Conservation (phyloP, 1,140 invertebrate genomes). For the Zaprionus nigranus region DNA sequence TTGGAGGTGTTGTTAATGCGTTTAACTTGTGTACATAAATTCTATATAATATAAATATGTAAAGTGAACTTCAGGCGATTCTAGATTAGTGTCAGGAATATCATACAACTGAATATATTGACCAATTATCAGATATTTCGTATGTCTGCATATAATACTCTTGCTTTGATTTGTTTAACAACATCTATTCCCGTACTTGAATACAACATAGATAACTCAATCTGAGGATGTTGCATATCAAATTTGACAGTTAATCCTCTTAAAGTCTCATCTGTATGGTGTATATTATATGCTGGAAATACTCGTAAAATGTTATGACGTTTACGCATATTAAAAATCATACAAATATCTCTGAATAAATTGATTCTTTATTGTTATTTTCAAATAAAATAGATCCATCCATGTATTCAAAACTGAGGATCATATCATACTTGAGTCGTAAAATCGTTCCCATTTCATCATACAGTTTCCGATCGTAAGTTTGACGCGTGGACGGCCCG, state of each 20-base stretch:
- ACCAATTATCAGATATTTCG: too few relatives aligned
- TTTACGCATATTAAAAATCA: too few relatives aligned
- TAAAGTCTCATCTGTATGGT: background rate
- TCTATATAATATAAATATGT: too few relatives aligned
- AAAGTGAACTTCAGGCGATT: too few relatives aligned
- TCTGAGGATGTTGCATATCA: background rate
- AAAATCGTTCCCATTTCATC: background rate
- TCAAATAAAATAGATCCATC: too few relatives aligned
- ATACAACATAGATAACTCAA: background rate
- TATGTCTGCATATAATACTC: background rate
- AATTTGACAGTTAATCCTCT: background rate
- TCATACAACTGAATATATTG: too few relatives aligned
- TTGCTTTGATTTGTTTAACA: background rate
- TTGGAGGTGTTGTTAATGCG: background rate
- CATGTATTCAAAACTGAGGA: too few relatives aligned
- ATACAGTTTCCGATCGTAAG: too few relatives aligned
- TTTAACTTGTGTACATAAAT: background rate
- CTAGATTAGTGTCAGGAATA: too few relatives aligned
- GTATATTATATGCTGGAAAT: background rate
- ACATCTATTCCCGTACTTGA: background rate
- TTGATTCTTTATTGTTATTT: too few relatives aligned
- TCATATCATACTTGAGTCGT: too few relatives aligned
- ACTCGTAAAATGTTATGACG: background rate
- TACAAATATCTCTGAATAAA: too few relatives aligned
- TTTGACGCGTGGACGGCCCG: background rate